phyloP scores from a whole-genome alignment of 2,113 vertebrate genomes.

The Semnornis frantzii region DNA sequence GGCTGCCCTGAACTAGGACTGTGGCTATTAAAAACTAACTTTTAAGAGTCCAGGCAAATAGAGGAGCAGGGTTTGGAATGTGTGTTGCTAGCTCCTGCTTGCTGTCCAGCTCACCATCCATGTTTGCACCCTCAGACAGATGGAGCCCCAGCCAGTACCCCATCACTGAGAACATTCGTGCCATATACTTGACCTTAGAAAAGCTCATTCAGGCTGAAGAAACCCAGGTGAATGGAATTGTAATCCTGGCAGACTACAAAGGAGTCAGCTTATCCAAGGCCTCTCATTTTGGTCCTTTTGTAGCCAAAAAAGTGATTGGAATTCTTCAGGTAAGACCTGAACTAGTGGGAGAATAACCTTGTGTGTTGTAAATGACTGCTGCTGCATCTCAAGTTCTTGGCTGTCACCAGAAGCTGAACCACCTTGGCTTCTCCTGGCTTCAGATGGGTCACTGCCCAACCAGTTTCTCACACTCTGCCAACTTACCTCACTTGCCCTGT shows the following conservation, averaged over 20 bases:
- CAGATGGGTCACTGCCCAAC: background rate
- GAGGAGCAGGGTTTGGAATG: constrained; percentile 29
- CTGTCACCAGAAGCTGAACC: background rate
- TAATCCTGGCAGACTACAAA: constrained; percentile 96
- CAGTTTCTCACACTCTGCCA: background rate
- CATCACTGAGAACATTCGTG: constrained; percentile 95
- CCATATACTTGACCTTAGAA: constrained; percentile 95
- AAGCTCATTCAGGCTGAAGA: constrained; percentile 98
- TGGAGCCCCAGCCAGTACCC: constrained; percentile 95
- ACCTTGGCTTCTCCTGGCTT: background rate
- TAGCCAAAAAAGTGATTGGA: constrained; percentile 97
- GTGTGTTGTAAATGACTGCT: constrained; percentile 39
- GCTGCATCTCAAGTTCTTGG: constrained; percentile 22
- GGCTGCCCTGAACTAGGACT: constrained; percentile 32
- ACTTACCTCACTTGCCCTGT: background rate
- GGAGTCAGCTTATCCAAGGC: constrained; percentile 97
- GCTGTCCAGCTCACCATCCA: constrained; percentile 45
- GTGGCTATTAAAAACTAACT: constrained; percentile 1
- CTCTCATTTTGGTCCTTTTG: constrained; percentile 95
- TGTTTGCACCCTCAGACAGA: constrained; percentile 83
- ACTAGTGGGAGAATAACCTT: background rate
- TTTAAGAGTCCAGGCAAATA: constrained; percentile 9
- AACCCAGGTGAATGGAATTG: constrained; percentile 97
- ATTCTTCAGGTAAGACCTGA: constrained; percentile 91
- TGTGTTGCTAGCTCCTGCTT: constrained; percentile 51